Percentiles rank a stretch among this genome's conserved stretches.
phyloP scores from a whole-genome alignment of 2,888 invertebrate genomes.

The Drosophila anomelani region DNA sequence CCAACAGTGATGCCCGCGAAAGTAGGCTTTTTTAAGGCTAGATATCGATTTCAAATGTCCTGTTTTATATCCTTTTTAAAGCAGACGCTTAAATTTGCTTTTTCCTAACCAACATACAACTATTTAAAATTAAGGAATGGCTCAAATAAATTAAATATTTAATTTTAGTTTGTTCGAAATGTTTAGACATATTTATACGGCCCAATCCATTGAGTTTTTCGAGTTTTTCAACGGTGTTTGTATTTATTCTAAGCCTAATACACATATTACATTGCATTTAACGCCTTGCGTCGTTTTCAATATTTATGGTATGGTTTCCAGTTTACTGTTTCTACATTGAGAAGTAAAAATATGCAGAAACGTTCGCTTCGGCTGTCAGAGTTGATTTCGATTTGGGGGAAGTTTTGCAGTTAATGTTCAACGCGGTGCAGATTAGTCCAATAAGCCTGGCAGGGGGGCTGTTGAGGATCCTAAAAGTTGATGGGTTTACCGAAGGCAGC shows the following conservation, averaged over 20 bases:
- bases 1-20: too few relatives aligned
- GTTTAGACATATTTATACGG: too few relatives aligned
- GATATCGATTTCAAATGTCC: neutral
- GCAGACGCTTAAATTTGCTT: neutral
- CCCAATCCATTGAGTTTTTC: neutral
- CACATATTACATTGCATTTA: constrained; percentile 48
- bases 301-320: constrained; percentile 41
- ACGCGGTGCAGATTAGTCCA: constrained; percentile 29
- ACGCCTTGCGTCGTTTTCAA: constrained; percentile 49
- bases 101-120: too few relatives aligned
- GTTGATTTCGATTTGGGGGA: constrained; percentile 20
- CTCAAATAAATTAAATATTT: too few relatives aligned
- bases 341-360: constrained; percentile 31
- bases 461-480: constrained; percentile 90
- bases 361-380: constrained; percentile 31
- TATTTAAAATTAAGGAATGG: too few relatives aligned
- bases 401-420: constrained; percentile 10
- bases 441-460: constrained; percentile 10
- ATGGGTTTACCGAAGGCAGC: constrained; percentile 99
- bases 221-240: constrained; percentile 38
- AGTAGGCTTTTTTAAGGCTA: neutral
- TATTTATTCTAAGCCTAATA: constrained; percentile 57
- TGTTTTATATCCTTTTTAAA: neutral
- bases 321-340: constrained; percentile 28
- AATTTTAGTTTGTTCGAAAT: too few relatives aligned